A percentile compares a stretch with the other conserved stretches of the same genome.
These are phyloP conservation scores for Eueremaeus valkanovi DNA, from an alignment of 2,888 invertebrate genomes.

Conservation along the genomic window DNA sequence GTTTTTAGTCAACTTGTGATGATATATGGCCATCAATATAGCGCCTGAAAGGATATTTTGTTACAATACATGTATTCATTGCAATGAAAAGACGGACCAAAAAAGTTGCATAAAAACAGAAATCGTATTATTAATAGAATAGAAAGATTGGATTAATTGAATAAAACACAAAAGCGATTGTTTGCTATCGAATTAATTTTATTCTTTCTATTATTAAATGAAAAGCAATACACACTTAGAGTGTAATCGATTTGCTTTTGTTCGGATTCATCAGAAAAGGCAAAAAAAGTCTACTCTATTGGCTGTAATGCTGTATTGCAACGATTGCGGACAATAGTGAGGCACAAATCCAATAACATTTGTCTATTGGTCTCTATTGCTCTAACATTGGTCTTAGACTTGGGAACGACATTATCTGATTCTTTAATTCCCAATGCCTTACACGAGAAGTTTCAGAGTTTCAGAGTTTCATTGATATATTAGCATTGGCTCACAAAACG, in stretches of 20 bases:
- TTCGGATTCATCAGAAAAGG: background rate
- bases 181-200: constrained; percentile 18
- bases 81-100: background rate
- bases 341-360: constrained; percentile 30
- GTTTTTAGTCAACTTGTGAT: background rate
- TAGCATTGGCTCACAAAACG: constrained; percentile 1
- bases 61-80: background rate
- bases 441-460: too few species aligned
- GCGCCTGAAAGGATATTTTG: background rate
- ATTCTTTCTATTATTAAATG: constrained; percentile 9
- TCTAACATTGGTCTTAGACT: background rate
- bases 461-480: constrained; percentile 10
- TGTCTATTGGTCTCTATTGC: too few species aligned
- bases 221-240: constrained; percentile 18
- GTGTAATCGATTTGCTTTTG: constrained; percentile 21
- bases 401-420: constrained; percentile 17
- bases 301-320: background rate
- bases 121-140: too few species aligned
- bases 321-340: background rate
- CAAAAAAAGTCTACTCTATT: background rate
- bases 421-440: constrained; percentile 29
- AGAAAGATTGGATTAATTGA: too few species aligned
- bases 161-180: background rate
- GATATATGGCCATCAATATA: background rate
- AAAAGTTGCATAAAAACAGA: background rate